Evolutionary conservation across 2,113 vertebrate genomes (phyloP).

Genomic region (Procavia capensis): DNA sequence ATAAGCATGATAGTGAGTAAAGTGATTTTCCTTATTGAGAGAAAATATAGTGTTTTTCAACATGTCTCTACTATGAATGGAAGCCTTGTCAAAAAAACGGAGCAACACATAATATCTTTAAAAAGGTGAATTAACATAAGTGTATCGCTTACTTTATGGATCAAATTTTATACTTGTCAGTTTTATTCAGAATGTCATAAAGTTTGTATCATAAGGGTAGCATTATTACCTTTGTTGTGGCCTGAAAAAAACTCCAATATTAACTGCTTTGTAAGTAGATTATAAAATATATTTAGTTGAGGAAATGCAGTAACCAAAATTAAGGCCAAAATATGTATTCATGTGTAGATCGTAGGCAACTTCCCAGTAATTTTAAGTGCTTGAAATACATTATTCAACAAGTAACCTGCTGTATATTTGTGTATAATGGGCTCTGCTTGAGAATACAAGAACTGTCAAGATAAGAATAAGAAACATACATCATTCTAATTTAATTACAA

Average conservation of each 20-base stretch:
- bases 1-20: conserved; percentile 86
- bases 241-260: conserved; percentile 80
- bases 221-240: conserved; percentile 84
- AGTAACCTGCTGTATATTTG: conserved; percentile 85
- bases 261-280: conserved; percentile 80
- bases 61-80: conserved; percentile 86
- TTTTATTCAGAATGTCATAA: conserved; percentile 87
- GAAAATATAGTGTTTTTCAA: conserved; percentile 89
- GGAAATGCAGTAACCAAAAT: conserved; percentile 84
- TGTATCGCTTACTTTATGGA: conserved; percentile 87
- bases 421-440: conserved; percentile 84
- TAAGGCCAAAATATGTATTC: conserved; percentile 86
- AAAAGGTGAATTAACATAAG: conserved; percentile 88
- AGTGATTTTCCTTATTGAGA: conserved; percentile 87
- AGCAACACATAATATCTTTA: conserved; percentile 86
- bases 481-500: conserved; percentile 87
- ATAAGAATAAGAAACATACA: conserved; percentile 85
- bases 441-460: conserved; percentile 85
- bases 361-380: conserved; percentile 85
- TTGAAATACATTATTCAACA: conserved; percentile 89
- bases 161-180: conserved; percentile 86
- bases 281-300: conserved; percentile 82
- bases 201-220: conserved; percentile 84
- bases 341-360: conserved; percentile 84
- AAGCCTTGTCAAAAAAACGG: conserved; percentile 87